phyloP scores from a whole-genome alignment of 2,113 vertebrate species.

The Chaetura pelagica region DNA sequence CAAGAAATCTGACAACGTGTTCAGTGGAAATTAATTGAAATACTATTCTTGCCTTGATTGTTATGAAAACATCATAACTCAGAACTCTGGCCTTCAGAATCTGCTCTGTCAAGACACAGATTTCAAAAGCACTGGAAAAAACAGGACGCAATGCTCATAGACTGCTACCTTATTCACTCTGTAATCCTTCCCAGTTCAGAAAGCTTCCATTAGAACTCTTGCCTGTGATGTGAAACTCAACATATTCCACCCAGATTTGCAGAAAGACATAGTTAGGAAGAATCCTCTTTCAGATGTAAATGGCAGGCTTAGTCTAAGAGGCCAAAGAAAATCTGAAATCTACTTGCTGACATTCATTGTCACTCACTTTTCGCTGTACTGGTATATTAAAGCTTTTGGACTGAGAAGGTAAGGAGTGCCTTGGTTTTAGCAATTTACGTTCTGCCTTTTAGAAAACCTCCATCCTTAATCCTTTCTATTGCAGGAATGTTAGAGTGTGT shows the following conservation, averaged over 20 bases:
- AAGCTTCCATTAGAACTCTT: neutral
- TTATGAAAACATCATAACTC: neutral
- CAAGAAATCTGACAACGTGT: neutral
- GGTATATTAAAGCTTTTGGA: neutral
- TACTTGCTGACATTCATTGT: neutral
- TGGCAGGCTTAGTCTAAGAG: neutral
- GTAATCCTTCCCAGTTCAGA: neutral
- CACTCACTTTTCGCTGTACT: neutral
- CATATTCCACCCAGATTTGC: neutral
- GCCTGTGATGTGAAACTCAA: neutral
- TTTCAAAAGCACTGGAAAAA: neutral
- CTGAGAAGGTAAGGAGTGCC: neutral
- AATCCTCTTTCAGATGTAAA: neutral
- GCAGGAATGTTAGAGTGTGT: neutral
- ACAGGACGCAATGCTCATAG: neutral
- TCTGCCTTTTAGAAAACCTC: neutral
- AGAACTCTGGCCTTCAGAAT: neutral
- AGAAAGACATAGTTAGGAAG: neutral
- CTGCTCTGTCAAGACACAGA: neutral
- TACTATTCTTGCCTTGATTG: neutral
- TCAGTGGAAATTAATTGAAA: neutral
- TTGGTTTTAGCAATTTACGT: neutral
- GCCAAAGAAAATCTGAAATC: neutral
- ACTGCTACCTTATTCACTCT: neutral
- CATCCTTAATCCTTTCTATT: neutral